Percentiles rank a stretch among this genome's conserved stretches.
These are phyloP conservation scores for Ochropleura leucogaster DNA, from an alignment of 2,888 invertebrate genomes.

Conservation along the genomic window DNA sequence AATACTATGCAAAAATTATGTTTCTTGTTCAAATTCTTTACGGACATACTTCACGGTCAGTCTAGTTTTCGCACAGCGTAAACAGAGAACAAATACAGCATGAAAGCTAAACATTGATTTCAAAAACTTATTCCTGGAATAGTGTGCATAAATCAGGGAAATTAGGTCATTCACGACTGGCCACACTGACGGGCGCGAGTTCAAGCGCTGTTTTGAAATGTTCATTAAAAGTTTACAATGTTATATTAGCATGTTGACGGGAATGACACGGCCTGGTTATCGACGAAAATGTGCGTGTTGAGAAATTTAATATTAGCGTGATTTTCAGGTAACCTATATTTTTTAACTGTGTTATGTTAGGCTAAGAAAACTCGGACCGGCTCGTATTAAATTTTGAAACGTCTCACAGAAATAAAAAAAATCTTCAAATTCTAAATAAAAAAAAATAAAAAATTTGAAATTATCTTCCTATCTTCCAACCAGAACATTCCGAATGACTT, in stretches of 20 bases:
- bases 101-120: conserved; percentile 69
- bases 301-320: conserved; percentile 36
- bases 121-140: conserved; percentile 74
- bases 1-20: background rate
- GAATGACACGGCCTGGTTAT: conserved; percentile 59
- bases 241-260: conserved; percentile 63
- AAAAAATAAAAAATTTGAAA: too few relatives aligned
- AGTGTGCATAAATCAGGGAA: conserved; percentile 74
- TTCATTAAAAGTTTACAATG: conserved; percentile 63
- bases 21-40: background rate
- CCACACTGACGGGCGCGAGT: conserved; percentile 43
- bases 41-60: conserved; percentile 13
- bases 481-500: background rate
- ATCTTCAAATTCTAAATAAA: too few relatives aligned
- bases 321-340: conserved; percentile 48
- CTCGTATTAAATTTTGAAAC: background rate
- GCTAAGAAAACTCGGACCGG: background rate
- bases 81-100: conserved; percentile 55
- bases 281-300: conserved; percentile 37
- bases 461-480: background rate
- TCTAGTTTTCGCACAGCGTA: conserved; percentile 39
- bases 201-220: conserved; percentile 45
- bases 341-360: conserved; percentile 6
- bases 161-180: conserved; percentile 72
- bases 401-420: too few relatives aligned